Evolutionary conservation across 2,113 vertebrate genomes (phyloP).

Genomic region (Odontophorus gujanensis): DNA sequence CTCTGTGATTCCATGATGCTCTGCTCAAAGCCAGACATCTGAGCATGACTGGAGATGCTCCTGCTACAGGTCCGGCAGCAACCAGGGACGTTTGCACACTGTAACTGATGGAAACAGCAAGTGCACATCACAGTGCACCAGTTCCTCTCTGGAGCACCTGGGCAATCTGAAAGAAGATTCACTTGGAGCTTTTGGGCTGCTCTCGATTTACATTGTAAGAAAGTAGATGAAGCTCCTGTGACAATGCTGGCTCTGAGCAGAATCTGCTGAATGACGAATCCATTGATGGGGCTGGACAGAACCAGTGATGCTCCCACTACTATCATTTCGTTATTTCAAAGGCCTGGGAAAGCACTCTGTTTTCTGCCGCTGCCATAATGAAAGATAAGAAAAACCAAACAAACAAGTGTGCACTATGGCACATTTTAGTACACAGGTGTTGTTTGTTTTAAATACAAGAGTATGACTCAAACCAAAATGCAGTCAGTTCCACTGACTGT

Average conservation of each 20-base stretch:
- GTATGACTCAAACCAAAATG: background rate
- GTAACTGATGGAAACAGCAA: background rate
- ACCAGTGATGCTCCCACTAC: background rate
- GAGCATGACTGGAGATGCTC: background rate
- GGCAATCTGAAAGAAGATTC: background rate
- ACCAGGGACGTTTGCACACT: fast-evolving
- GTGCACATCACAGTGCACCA: fast-evolving
- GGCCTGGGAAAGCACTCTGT: background rate
- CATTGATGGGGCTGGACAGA: slow-evolving; percentile 1
- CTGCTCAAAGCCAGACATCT: background rate
- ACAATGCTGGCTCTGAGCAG: background rate
- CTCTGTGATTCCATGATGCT: background rate
- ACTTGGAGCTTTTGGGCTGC: background rate
- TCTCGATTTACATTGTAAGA: background rate
- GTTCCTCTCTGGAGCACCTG: background rate
- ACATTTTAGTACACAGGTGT: background rate
- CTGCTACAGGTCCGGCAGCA: background rate
- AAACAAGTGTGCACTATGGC: fast-evolving
- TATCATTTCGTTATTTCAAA: background rate
- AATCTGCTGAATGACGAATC: background rate
- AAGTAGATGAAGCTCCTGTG: background rate
- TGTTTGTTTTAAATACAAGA: background rate
- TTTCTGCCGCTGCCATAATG: background rate
- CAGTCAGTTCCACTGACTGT: background rate
- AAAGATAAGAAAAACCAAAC: background rate